Conservation (phyloP, 2,113 vertebrate genomes). For the Chlorodrepanis virens region DNA sequence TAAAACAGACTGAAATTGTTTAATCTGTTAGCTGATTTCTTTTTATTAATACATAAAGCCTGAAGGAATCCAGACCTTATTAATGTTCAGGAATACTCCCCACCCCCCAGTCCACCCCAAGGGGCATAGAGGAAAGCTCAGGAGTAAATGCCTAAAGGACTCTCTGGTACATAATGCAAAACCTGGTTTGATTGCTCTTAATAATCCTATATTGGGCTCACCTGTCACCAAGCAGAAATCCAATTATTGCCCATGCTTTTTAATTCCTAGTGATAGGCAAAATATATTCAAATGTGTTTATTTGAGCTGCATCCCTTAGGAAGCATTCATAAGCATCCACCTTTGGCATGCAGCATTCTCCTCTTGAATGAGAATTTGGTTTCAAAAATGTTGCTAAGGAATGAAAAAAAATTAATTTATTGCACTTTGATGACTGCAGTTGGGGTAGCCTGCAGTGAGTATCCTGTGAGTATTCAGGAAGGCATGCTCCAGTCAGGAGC, state of each 20-base stretch:
- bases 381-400: neutral
- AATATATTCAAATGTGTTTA: neutral
- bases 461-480: neutral
- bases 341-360: neutral
- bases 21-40: neutral
- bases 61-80: neutral
- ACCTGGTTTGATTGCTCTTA: neutral
- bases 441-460: too few relatives aligned
- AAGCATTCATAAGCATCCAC: neutral
- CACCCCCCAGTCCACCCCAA: accelerated
- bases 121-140: neutral
- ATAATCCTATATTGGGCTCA: neutral
- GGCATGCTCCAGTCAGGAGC: neutral
- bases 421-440: neutral
- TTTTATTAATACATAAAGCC: neutral
- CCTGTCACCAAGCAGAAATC: neutral
- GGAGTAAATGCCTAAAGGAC: neutral
- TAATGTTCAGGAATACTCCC: neutral
- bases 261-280: neutral
- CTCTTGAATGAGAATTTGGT: neutral
- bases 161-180: neutral
- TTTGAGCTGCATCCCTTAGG: neutral
- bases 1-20: neutral
- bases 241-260: neutral
- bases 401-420: neutral